Evolutionary conservation across 2,888 invertebrate species (phyloP).

Genomic region (Caenorhabditis becei): DNA sequence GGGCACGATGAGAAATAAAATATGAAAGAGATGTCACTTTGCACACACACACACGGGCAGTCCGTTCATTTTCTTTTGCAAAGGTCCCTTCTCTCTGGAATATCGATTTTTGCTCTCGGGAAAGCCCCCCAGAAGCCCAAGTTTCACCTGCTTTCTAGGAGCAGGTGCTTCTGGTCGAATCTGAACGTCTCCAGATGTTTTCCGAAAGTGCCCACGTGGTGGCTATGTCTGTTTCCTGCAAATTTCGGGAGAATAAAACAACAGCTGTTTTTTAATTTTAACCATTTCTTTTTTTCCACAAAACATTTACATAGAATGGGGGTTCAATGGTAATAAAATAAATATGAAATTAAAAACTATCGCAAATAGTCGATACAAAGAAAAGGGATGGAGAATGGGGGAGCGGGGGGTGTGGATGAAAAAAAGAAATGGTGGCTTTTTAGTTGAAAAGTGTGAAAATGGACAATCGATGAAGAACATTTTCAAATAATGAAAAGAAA

Average conservation of each 20-base stretch:
- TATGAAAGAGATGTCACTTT: conserved; percentile 5
- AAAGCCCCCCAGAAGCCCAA: neutral
- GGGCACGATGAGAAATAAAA: neutral
- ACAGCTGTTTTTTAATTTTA: conserved; percentile 32
- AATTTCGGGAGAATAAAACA: neutral
- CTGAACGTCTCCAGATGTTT: neutral
- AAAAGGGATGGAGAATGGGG: conserved; percentile 16
- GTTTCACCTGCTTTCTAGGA: neutral
- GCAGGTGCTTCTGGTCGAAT: neutral
- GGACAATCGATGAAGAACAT: conserved; percentile 34
- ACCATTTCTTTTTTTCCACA: conserved; percentile 64
- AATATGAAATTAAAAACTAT: conserved; percentile 68
- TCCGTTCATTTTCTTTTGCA: conserved; percentile 1
- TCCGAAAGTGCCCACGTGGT: neutral
- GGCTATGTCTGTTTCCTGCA: neutral
- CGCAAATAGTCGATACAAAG: conserved; percentile 60
- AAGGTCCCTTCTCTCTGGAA: neutral
- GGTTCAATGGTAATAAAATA: conserved; percentile 60
- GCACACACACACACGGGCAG: conserved; percentile 4
- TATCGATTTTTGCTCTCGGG: neutral
- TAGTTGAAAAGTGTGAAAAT: conserved; percentile 21
- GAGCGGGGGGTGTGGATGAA: conserved; percentile 22
- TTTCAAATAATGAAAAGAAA: conserved; percentile 27
- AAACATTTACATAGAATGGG: conserved; percentile 68
- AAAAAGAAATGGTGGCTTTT: conserved; percentile 17